Evolutionary conservation across 2,888 invertebrate genomes (phyloP), one percentile per base, ranked within the genome.

Genomic region (Eilema depressum): DNA sequence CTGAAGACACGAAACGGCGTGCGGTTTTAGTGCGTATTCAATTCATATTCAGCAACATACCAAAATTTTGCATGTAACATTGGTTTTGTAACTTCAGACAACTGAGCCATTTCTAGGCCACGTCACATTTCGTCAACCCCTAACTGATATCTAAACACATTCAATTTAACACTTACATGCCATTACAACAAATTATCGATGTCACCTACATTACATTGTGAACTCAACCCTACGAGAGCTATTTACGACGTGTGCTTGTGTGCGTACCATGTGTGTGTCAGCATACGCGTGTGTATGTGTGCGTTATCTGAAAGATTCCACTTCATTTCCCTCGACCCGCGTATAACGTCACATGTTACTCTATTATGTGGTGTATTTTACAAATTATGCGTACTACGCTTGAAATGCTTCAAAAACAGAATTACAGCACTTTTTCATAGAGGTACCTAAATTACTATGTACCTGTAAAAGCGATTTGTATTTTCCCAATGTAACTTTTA

Each of bases 241-340:
- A 80, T 84, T 78, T 83, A 83, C 71, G 73, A 33, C 3, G 30
- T 57, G 3, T 70, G 71, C 71, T 63, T 65, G 67, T 74, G 75
- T 80, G 83, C 80, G 80, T 66, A 71, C 14, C 30, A 71, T 72
- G 73, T 79, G 25, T 65, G 71, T 78, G 79, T 73, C 57, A 69
- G 78, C 69, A 74, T 73, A 73, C 28, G 33, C 74, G 76, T 65
- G 75, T 83, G 85, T 82, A 80, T 88, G 95, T 95, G 93, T 94
- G 94, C 78, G 95, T 95, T 95, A 95, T 95, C 95, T 90, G 91
- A 87, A 92, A 93, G 93, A 94, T 95, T 95, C 95, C 95, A 91
- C 93, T 92, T 95, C 95, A 95, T 95, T 95, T 94, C 93, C 95
- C 92, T 81, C 93, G 91, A 91, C 93, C 93, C 94, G 88, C 86